These are phyloP conservation scores for Alexandromys fortis DNA, from an alignment of 2,113 vertebrate species.

Conservation along the genomic window DNA sequence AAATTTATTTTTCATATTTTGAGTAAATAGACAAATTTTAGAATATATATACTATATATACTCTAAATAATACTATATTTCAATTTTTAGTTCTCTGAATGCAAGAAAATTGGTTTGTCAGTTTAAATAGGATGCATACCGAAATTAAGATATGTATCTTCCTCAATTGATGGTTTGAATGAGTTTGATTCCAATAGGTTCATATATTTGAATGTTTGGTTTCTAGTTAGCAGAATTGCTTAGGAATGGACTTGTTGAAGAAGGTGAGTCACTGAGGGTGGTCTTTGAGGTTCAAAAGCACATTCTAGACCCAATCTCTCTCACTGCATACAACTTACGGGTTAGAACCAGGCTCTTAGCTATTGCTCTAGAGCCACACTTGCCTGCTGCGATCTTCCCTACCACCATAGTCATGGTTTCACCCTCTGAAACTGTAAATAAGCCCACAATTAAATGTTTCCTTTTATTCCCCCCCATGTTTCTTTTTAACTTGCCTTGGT, in stretches of 20 bases:
- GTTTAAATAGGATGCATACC: neutral
- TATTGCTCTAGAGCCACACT: neutral
- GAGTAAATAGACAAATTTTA: neutral
- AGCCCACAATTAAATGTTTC: neutral
- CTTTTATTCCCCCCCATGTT: too few relatives aligned
- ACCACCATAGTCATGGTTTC: neutral
- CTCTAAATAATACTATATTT: neutral
- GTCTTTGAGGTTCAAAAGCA: neutral
- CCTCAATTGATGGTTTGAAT: neutral
- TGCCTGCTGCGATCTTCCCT: neutral
- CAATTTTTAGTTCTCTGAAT: neutral
- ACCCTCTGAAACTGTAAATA: neutral
- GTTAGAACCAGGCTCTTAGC: neutral
- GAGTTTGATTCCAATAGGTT: neutral
- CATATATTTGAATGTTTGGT: neutral
- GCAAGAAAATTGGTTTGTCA: constrained; percentile 9
- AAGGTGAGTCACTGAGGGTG: neutral
- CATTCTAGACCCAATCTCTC: neutral
- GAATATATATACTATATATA: neutral
- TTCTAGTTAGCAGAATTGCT: neutral
- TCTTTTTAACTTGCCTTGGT: neutral
- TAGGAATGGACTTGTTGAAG: neutral
- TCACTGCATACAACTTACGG: neutral
- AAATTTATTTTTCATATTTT: constrained; percentile 41
- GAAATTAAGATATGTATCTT: neutral